These are phyloP conservation scores for Drosophila affinis DNA, from an alignment of 2,888 invertebrate species.

Conservation along the genomic window DNA sequence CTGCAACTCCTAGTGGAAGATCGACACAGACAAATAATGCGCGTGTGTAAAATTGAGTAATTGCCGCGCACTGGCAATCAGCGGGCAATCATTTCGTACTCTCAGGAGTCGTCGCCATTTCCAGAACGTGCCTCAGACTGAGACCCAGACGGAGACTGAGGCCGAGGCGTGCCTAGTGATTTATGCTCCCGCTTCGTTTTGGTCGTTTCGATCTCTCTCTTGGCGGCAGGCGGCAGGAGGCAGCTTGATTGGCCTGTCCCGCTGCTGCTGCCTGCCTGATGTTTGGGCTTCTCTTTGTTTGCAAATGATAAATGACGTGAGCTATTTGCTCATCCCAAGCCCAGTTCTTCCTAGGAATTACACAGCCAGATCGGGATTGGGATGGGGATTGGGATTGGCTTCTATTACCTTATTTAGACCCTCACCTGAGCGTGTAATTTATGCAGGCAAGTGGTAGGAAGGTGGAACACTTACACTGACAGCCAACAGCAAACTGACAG, in stretches of 20 bases:
- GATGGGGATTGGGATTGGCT: conserved; percentile 39
- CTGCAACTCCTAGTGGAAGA: conserved; percentile 29
- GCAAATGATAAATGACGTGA: conserved; percentile 76
- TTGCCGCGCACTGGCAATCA: conserved; percentile 78
- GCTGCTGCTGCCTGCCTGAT: conserved; percentile 50
- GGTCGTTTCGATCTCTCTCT: conserved; percentile 14
- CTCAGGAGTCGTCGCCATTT: conserved; percentile 52
- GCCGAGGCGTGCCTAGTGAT: conserved; percentile 70
- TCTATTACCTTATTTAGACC: conserved; percentile 57
- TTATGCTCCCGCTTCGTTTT: conserved; percentile 65
- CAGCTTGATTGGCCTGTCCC: conserved; percentile 68
- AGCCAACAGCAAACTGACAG: conserved; percentile 39
- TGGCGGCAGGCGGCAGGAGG: conserved; percentile 52
- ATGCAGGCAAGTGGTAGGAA: conserved; percentile 47
- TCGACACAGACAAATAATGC: conserved; percentile 79
- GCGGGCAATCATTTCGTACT: conserved; percentile 75
- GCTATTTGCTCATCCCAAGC: conserved; percentile 61
- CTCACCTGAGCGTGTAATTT: conserved; percentile 58
- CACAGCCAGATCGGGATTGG: conserved; percentile 36
- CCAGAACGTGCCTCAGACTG: conserved; percentile 12
- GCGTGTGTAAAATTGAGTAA: conserved; percentile 79
- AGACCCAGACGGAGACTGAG: conserved; percentile 33
- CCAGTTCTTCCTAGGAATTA: conserved; percentile 60
- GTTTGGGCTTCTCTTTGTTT: conserved; percentile 74
- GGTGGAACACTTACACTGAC: conserved; percentile 37